phyloP scores from a whole-genome alignment of 2,797 vertebrate species.

The Sebastes steindachneri region DNA sequence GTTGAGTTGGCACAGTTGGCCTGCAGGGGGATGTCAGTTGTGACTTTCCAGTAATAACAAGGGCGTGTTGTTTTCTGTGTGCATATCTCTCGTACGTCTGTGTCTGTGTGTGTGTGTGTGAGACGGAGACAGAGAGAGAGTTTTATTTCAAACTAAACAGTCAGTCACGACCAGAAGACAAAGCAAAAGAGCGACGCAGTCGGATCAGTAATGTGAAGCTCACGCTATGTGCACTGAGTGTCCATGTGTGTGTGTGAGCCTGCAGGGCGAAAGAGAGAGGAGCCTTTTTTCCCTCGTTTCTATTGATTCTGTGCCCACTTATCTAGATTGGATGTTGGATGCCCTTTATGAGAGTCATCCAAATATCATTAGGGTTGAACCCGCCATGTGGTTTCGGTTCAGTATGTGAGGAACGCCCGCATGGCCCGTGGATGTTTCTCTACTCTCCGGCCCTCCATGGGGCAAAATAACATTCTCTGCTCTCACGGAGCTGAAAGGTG shows the following conservation, averaged over 20 bases:
- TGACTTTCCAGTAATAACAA: slow-evolving; percentile 80
- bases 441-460: slow-evolving; percentile 51
- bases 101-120: slow-evolving; percentile 20
- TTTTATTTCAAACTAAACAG: slow-evolving; percentile 67
- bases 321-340: slow-evolving; percentile 61
- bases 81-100: slow-evolving; percentile 50
- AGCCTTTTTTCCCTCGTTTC: slow-evolving; percentile 7
- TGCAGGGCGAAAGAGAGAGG: slow-evolving; percentile 23
- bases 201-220: slow-evolving; percentile 51
- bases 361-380: slow-evolving; percentile 76
- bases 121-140: slow-evolving; percentile 8
- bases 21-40: slow-evolving; percentile 71
- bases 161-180: slow-evolving; percentile 27
- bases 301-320: slow-evolving; percentile 61
- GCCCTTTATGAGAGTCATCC: slow-evolving; percentile 77
- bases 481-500: slow-evolving; percentile 48
- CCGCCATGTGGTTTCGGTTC: slow-evolving; percentile 71
- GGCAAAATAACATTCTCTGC: slow-evolving; percentile 58
- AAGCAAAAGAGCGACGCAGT: slow-evolving; percentile 21
- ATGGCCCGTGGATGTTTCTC: slow-evolving; percentile 55
- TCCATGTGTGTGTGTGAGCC: slow-evolving; percentile 6
- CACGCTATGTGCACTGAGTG: slow-evolving; percentile 37
- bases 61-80: slow-evolving; percentile 74
- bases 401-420: slow-evolving; percentile 73
- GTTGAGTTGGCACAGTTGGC: slow-evolving; percentile 61